phyloP scores from a whole-genome alignment of 2,113 vertebrate genomes.

The Haemorhous mexicanus region DNA sequence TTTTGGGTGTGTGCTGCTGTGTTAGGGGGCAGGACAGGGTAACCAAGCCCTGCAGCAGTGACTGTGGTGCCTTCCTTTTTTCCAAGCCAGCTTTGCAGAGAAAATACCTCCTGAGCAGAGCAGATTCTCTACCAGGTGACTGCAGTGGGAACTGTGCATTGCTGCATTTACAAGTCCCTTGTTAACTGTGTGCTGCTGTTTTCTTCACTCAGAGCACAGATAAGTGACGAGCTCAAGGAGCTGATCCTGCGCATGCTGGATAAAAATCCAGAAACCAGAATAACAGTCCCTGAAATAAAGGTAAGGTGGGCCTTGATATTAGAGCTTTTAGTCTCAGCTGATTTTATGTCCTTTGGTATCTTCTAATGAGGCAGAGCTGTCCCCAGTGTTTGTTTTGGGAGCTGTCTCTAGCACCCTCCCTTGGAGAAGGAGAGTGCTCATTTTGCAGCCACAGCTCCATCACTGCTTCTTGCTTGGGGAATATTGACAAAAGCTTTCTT shows the following conservation, averaged over 20 bases:
- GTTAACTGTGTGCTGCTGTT: neutral
- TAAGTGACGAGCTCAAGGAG: slow-evolving; percentile 83
- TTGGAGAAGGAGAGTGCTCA: neutral
- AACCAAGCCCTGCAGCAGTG: neutral
- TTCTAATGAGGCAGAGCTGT: neutral
- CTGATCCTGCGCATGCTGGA: slow-evolving; percentile 90
- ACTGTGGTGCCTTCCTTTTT: neutral
- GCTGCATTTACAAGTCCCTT: neutral
- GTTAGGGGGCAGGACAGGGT: neutral
- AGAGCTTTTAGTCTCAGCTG: neutral
- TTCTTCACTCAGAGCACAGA: slow-evolving; percentile 71
- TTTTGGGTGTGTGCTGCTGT: neutral
- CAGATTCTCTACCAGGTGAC: neutral
- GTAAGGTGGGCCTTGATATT: slow-evolving; percentile 54
- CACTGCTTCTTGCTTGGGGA: neutral
- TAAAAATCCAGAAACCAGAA: slow-evolving; percentile 91
- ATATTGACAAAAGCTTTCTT: slow-evolving; percentile 20
- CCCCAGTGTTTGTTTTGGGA: neutral
- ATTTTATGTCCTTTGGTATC: neutral
- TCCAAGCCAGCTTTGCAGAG: neutral
- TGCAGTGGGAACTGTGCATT: neutral
- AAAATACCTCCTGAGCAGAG: neutral
- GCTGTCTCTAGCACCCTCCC: neutral
- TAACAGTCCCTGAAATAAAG: slow-evolving; percentile 93
- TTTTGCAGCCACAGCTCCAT: neutral